Conservation (phyloP, 2,797 vertebrate species). For the Sus cebifrons region DNA sequence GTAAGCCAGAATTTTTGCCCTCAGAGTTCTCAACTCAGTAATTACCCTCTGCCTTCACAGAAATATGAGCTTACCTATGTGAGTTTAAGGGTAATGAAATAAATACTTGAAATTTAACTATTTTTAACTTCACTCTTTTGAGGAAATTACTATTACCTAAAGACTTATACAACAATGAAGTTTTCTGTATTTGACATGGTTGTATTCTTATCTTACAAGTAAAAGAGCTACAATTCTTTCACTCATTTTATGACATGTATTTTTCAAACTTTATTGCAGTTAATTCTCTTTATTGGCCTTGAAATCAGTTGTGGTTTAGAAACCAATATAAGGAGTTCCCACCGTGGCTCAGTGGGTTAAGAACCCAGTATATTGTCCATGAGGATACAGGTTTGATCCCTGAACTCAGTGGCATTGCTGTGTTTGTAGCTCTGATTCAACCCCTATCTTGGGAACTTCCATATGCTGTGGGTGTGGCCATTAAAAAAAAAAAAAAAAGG, state of each 20-base stretch:
- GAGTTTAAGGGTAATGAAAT: conserved; percentile 40
- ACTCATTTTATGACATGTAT: conserved; percentile 42
- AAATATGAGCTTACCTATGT: neutral
- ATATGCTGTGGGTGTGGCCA: too few species aligned
- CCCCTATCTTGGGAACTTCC: too few species aligned
- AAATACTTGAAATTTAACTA: neutral
- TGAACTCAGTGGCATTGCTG: too few species aligned
- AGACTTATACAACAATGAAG: conserved; percentile 14
- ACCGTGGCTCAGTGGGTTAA: too few species aligned
- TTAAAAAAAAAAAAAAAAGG: too few species aligned
- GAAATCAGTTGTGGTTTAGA: conserved; percentile 53
- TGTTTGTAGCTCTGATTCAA: too few species aligned
- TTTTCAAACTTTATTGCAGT: conserved; percentile 61
- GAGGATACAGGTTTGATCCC: too few species aligned
- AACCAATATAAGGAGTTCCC: neutral
- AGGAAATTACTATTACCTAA: conserved; percentile 29
- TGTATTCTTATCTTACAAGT: neutral
- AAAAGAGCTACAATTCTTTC: neutral
- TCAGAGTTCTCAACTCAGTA: conserved; percentile 47
- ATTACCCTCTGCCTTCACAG: neutral
- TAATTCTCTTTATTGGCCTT: conserved; percentile 31
- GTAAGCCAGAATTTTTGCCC: neutral
- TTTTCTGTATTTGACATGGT: neutral
- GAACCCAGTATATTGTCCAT: too few species aligned
- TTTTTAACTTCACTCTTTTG: conserved; percentile 38